A percentile compares a stretch with the other conserved stretches of the same genome.
Evolutionary conservation across 2,113 vertebrate genomes (phyloP).

Genomic region (Mellivora capensis): DNA sequence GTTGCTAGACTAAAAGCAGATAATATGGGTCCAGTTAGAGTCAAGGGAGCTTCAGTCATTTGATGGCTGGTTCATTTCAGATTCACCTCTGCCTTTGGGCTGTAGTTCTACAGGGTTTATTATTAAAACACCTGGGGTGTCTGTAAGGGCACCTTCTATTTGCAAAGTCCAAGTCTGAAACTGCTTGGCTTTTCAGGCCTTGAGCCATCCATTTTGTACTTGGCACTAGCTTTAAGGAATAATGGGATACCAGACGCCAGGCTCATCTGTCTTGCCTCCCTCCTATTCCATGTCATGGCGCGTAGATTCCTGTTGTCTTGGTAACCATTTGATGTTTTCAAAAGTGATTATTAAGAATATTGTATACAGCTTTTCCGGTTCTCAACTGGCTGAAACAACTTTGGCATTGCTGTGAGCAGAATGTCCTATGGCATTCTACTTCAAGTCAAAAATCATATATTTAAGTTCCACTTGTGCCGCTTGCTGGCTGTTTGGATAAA

Average conservation of each 20-base stretch:
- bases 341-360: not conserved
- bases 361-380: not conserved
- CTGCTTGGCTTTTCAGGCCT: not conserved
- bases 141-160: not conserved
- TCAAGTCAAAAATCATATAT: not conserved
- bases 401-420: not conserved
- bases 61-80: not conserved
- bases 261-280: not conserved
- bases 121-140: not conserved
- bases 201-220: not conserved
- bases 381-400: not conserved
- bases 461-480: not conserved
- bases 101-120: not conserved
- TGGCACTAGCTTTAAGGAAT: not conserved
- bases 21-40: not conserved
- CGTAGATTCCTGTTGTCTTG: not conserved
- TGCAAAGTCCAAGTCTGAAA: not conserved
- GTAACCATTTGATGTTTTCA: not conserved
- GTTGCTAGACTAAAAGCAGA: not conserved
- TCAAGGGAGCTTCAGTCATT: not conserved
- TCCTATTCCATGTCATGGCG: not conserved
- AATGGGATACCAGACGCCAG: not conserved
- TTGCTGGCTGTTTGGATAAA: not conserved
- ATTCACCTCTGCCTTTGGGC: not conserved
- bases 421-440: not conserved